Evolutionary conservation across 1,140 invertebrate genomes (phyloP).

Genomic region (Drosophila seguyi): DNA sequence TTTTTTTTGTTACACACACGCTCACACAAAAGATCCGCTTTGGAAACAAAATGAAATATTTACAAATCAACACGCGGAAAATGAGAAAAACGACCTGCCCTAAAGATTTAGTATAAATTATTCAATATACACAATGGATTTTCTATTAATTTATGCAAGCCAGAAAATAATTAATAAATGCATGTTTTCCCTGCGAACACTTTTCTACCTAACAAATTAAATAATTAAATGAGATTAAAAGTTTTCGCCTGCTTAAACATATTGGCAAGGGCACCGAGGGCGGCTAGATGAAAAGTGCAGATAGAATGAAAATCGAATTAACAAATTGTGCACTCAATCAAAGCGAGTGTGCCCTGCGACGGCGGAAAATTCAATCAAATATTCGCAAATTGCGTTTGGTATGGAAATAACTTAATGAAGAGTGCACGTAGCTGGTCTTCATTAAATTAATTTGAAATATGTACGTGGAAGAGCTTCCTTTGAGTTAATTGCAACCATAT

Average conservation of each 20-base stretch:
- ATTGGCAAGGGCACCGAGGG: neutral
- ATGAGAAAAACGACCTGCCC: constrained; percentile 26
- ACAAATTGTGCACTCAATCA: constrained; percentile 79
- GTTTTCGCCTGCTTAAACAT: constrained; percentile 43
- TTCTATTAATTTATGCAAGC: constrained; percentile 68
- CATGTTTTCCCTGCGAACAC: constrained; percentile 13
- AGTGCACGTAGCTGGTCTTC: constrained; percentile 46
- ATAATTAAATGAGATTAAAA: constrained; percentile 80
- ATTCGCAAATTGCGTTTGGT: constrained; percentile 45
- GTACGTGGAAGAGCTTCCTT: neutral
- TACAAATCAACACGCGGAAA: constrained; percentile 38
- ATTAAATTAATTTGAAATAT: constrained; percentile 58
- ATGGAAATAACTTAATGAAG: constrained; percentile 62
- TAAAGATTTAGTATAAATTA: constrained; percentile 56
- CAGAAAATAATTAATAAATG: constrained; percentile 37
- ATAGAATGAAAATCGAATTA: constrained; percentile 67
- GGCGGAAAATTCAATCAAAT: constrained; percentile 69
- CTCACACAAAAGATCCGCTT: constrained; percentile 5
- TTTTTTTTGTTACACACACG: too few relatives aligned
- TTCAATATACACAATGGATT: constrained; percentile 56
- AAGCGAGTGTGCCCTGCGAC: constrained; percentile 37
- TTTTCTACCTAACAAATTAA: constrained; percentile 65
- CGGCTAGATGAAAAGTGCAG: constrained; percentile 3
- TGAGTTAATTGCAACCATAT: neutral
- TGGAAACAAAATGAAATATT: constrained; percentile 38